Percentiles rank a stretch among this genome's conserved stretches.
Evolutionary conservation across 2,888 invertebrate genomes (phyloP).

Genomic region (Stenchaetothrips biformis): DNA sequence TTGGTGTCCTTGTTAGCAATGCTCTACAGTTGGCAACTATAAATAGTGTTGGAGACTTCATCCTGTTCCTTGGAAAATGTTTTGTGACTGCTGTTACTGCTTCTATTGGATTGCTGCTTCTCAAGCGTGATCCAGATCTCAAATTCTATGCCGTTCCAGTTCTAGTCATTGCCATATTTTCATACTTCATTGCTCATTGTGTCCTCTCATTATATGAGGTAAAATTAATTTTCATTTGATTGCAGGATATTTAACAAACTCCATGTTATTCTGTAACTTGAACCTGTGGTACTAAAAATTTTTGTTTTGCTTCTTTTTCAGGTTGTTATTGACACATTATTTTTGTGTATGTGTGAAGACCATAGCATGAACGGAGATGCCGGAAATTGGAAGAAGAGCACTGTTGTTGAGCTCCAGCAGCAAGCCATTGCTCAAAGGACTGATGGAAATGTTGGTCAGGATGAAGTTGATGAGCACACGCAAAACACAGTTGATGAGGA

Average conservation of each 20-base stretch:
- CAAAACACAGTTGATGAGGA: conserved; percentile 9
- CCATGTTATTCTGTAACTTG: background rate
- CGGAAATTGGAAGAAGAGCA: conserved; percentile 57
- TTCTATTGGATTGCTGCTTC: conserved; percentile 67
- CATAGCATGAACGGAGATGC: conserved; percentile 74
- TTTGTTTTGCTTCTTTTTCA: conserved; percentile 47
- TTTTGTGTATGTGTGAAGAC: conserved; percentile 91
- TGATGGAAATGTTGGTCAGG: background rate
- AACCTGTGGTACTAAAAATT: conserved; percentile 27
- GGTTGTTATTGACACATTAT: conserved; percentile 92
- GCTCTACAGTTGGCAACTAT: conserved; percentile 84
- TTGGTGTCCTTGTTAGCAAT: conserved; percentile 75
- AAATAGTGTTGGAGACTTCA: conserved; percentile 88
- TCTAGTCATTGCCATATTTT: conserved; percentile 73
- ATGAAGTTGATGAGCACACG: conserved; percentile 1
- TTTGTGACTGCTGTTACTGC: conserved; percentile 80
- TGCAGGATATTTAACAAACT: background rate
- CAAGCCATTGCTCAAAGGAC: background rate
- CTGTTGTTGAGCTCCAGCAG: conserved; percentile 44
- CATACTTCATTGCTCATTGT: conserved; percentile 90
- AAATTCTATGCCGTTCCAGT: conserved; percentile 84
- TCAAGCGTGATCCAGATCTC: conserved; percentile 66
- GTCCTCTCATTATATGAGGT: conserved; percentile 92
- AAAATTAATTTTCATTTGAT: conserved; percentile 40
- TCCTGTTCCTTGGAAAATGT: conserved; percentile 81